Evolutionary conservation across 2,797 vertebrate species (phyloP).

Genomic region (Parauchenoglanis ngamensis): DNA sequence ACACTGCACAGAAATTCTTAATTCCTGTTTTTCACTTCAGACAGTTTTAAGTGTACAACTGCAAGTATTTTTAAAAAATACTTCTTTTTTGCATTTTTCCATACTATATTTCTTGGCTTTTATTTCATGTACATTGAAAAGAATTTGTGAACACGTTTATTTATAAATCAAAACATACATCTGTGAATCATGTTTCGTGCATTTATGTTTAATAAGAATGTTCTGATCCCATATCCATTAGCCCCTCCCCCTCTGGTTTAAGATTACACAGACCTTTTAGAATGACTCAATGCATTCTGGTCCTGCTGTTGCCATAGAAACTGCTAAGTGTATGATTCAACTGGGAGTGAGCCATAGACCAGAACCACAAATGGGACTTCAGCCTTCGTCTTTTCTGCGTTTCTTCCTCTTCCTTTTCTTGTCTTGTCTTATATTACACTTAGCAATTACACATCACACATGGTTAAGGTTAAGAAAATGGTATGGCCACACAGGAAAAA

Average conservation of each 20-base stretch:
- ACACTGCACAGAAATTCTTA: background rate
- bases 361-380: constrained; percentile 34
- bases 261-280: constrained; percentile 40
- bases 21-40: background rate
- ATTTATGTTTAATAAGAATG: constrained; percentile 6
- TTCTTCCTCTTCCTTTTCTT: constrained; percentile 8
- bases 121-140: background rate
- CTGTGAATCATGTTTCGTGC: background rate
- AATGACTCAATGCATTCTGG: constrained; percentile 52
- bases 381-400: constrained; percentile 27
- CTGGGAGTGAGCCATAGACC: constrained; percentile 37
- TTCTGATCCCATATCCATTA: constrained; percentile 35
- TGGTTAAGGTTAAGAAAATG: constrained; percentile 19
- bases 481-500: background rate
- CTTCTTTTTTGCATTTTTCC: no score
- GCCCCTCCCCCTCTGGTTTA: constrained; percentile 25
- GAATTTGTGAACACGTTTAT: background rate
- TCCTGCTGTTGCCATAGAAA: constrained; percentile 66
- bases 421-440: constrained; percentile 39
- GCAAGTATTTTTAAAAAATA: background rate
- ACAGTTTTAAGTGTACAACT: background rate
- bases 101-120: background rate
- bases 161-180: background rate
- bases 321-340: constrained; percentile 57
- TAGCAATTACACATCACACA: constrained; percentile 9